Base-by-base conservation (phyloP, 2,888 invertebrate species). In the Pyrgus malvae region DNA sequence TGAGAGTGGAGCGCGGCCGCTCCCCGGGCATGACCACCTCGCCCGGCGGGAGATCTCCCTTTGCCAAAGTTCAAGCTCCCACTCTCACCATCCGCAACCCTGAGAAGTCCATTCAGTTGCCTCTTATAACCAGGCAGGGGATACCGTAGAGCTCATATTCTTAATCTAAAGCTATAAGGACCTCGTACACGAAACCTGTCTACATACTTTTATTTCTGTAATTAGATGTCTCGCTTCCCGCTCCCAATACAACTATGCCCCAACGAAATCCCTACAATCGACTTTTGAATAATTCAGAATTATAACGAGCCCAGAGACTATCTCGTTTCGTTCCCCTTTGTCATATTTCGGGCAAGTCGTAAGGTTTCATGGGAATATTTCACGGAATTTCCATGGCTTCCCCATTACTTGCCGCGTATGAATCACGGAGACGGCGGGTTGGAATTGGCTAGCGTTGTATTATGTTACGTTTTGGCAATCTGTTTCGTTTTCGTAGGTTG, bases 301-400 rank as follows among this genome's bases (percentile, higher is more conserved):
- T 59, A 58, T 62, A 64, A 59, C 58, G 59, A 62, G 57, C 42
- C 17, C 25, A 29, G 50, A 46, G 55, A 55, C 49, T 46, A 45
- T 54, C 58, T 62, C 65, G 57, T 61, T 61, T 56, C 51, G 35
- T 64, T 63, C 59, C 65, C 65, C 59, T 60, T 62, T 60, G 62
- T 62, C 60, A 61, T 63, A 64, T 62, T 62, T 63, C 58, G 60
- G 48, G 49, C 44, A 42, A 41, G 33, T 48, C 54, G 17, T 59
- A 55, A 54, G 62, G 56, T 50, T 59, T 62, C 57, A 50, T 48
- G 61, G 62, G 40, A 72, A 70, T 71, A 72, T 68, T 72, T 62
- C 63, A 65, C 63, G 59, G 51, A 57, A 64, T 66, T 69, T 67
- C 62, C 65, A 69, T 64, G 72, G 74, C 67, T 71, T 71, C 74